Evolutionary conservation across 2,888 invertebrate species (phyloP).

Genomic region (Macroteleia sp.): DNA sequence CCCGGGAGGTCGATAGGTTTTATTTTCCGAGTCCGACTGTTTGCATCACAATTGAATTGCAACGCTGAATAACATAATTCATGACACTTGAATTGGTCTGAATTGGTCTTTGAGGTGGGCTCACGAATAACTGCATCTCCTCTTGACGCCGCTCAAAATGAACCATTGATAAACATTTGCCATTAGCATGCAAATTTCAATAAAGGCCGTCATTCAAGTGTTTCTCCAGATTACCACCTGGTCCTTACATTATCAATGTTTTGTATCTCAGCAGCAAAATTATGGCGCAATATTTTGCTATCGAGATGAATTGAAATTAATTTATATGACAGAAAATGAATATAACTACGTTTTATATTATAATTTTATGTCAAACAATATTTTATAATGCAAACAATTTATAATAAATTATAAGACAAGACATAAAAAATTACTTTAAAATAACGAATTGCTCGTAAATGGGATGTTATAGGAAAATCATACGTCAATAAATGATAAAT

Average conservation of each 20-base stretch:
- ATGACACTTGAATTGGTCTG: conserved; percentile 38
- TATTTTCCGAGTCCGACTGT: conserved; percentile 22
- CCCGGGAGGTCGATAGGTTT: conserved; percentile 7
- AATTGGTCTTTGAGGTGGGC: conserved; percentile 24
- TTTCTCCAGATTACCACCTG: conserved; percentile 35
- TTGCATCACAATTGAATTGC: conserved; percentile 32
- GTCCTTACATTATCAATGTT: conserved; percentile 9
- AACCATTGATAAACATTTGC: conserved; percentile 75
- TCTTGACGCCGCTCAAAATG: conserved; percentile 45
- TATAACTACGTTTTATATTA: no score
- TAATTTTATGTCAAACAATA: no score
- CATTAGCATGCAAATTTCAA: no score
- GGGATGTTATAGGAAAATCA: no score
- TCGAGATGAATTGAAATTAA: no score
- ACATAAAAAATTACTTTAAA: no score
- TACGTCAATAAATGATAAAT: no score
- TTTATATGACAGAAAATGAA: no score
- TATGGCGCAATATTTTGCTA: conserved; percentile 2
- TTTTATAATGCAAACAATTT: no score
- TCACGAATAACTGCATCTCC: conserved; percentile 18
- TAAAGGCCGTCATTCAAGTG: conserved; percentile 59
- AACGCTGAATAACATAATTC: conserved; percentile 42
- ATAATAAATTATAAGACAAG: no score
- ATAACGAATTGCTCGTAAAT: no score
- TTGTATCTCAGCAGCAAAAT: conserved; percentile 9